Conservation (phyloP, 2,888 invertebrate species). For the Euplexia lucipara region DNA sequence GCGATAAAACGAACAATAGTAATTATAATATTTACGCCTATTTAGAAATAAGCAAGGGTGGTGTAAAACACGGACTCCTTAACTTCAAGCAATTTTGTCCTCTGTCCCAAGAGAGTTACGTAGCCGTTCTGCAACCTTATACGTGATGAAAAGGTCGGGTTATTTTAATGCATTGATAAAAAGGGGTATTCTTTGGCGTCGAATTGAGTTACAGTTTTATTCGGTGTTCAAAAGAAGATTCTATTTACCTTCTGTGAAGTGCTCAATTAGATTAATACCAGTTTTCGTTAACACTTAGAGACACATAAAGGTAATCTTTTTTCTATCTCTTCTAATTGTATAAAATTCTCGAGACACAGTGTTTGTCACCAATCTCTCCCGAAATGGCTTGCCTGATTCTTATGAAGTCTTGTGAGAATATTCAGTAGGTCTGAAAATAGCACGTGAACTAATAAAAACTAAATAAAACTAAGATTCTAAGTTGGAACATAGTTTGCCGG, state of each 20-base stretch:
- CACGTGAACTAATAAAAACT: no score
- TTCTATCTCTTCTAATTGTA: no score
- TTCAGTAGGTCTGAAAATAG: no score
- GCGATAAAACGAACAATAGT: slow-evolving; percentile 10
- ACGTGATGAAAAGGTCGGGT: slow-evolving; percentile 49
- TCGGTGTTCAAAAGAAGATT: slow-evolving; percentile 36
- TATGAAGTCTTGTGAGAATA: no score
- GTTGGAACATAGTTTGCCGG: no score
- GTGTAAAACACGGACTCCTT: slow-evolving; percentile 22
- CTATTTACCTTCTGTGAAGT: slow-evolving; percentile 28
- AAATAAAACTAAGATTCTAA: no score
- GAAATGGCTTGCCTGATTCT: no score
- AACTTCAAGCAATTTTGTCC: slow-evolving; percentile 51
- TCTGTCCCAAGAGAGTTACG: slow-evolving; percentile 33
- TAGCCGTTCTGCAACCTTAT: slow-evolving; percentile 42
- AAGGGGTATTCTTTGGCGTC: slow-evolving; percentile 42
- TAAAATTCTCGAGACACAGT: no score
- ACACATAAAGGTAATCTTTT: no score
- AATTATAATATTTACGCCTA: slow-evolving; percentile 23
- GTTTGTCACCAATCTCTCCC: no score
- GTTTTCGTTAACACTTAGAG: no score
- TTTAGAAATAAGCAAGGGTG: slow-evolving; percentile 29
- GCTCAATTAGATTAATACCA: slow-evolving; percentile 29
- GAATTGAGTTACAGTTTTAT: slow-evolving; percentile 47
- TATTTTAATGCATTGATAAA: slow-evolving; percentile 60